Percentiles rank a stretch among this genome's conserved stretches.
Conservation (phyloP, 1,140 invertebrate species). For the Adelges cooleyi region DNA sequence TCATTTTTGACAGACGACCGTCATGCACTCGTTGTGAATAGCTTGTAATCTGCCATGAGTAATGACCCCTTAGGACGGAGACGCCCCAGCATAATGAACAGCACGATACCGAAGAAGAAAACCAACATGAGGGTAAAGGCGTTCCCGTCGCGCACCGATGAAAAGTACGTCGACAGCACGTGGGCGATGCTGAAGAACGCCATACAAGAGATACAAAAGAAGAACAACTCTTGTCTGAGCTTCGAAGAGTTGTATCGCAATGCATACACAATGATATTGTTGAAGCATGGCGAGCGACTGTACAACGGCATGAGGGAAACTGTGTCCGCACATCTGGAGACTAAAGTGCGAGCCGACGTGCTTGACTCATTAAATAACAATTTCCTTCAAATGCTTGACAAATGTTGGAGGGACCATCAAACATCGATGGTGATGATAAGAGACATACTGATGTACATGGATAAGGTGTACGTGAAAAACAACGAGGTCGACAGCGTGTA, state of each 20-base stretch:
- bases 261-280: conserved; percentile 99
- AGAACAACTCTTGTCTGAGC: conserved; percentile 98
- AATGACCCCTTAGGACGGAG: conserved; percentile 16
- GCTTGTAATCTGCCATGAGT: background rate
- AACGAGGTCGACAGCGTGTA: conserved; percentile 98
- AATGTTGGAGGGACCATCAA: conserved; percentile 98
- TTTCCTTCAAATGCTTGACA: conserved; percentile 90
- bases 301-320: conserved; percentile 98
- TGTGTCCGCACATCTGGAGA: conserved; percentile 90
- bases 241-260: conserved; percentile 99
- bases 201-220: conserved; percentile 99
- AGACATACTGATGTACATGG: conserved; percentile 99
- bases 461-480: conserved; percentile 99
- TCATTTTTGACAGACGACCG: background rate
- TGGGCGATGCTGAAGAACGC: conserved; percentile 96
- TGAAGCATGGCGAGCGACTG: conserved; percentile 95
- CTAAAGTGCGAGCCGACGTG: conserved; percentile 90
- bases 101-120: conserved; percentile 70
- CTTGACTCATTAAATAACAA: conserved; percentile 87
- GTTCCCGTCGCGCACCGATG: conserved; percentile 91
- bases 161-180: conserved; percentile 96
- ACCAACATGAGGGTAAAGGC: conserved; percentile 94
- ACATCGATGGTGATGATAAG: conserved; percentile 99
- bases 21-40: background rate
- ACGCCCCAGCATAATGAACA: conserved; percentile 50